Evolutionary conservation across 2,888 invertebrate genomes (phyloP), one percentile per base, ranked within the genome.

Genomic region (Copidosoma aretas): DNA sequence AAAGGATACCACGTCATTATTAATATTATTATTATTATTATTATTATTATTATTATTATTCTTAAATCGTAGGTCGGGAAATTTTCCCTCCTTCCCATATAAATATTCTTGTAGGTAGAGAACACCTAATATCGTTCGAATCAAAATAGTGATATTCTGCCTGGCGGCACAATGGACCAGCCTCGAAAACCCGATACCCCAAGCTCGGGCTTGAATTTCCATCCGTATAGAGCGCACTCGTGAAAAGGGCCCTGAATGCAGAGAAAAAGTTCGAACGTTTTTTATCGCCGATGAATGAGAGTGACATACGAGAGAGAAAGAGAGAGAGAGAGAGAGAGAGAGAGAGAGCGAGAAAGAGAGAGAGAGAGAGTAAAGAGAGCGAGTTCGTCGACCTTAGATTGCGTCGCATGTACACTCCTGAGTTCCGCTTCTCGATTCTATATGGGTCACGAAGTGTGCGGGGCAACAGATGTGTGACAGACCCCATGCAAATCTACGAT

Each of bases 401-500:
- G n/a, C n/a, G n/a, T n/a, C n/a, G 12, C 12, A 17, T 12, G 12
- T 58, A 58, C 61, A 60, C 64, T 53, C 32, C 24, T 19, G 32
- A 53, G 60, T 61, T 64, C 61, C 64, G 64, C 60, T 22, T 43
- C 61, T 58, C 61, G 49, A 58, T 64, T 71, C 65, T 71, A 71
- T 68, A 60, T 68, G 65, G 68, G 62, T 71, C 71, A 58, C 25
- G 43, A 57, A 32, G 43, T 49, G 68, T 58, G 21, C 52, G 10
- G 21, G 24, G 61, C 65, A 62, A 62, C 71, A 68, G 65, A 71
- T 65, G 68, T 61, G 62, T 39, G 64, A 51, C 15, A 12, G 43
- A 14, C 43, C 43, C 43, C 64, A 68, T 71, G 71, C 68, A 71
- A 71, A 71, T 71, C 54, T 5, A 32, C 49, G n/a, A 52, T 64